Evolutionary conservation across 2,797 vertebrate genomes (phyloP).

Genomic region (Psittacula derbiana): DNA sequence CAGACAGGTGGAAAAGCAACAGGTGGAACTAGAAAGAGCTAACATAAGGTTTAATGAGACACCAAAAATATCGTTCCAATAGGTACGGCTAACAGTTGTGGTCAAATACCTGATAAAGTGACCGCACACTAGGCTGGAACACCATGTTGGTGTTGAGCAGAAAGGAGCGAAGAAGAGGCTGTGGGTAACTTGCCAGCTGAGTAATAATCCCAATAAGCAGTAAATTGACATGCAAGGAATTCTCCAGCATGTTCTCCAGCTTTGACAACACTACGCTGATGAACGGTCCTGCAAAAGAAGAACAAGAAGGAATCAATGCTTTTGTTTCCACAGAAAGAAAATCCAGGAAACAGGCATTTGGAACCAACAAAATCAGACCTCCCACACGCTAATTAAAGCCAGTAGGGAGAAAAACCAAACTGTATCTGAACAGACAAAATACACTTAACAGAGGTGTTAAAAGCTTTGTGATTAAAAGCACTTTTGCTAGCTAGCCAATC

Average conservation of each 20-base stretch:
- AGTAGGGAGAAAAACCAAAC: background rate
- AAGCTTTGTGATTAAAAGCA: background rate
- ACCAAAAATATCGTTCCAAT: background rate
- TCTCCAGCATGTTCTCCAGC: conserved; percentile 96
- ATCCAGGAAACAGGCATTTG: background rate
- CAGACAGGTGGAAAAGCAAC: background rate
- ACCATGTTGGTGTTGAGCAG: conserved; percentile 98
- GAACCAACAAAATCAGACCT: background rate
- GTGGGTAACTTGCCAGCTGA: conserved; percentile 92
- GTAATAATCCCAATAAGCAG: conserved; percentile 94
- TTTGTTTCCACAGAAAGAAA: background rate
- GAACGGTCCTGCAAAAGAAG: conserved; percentile 85
- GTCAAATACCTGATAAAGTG: conserved; percentile 91
- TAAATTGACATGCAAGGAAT: conserved; percentile 93
- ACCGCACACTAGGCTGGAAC: conserved; percentile 94
- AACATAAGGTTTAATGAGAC: background rate
- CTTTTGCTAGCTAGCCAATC: background rate
- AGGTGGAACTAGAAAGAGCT: background rate
- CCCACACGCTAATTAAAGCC: background rate
- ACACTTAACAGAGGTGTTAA: background rate
- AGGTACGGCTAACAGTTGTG: background rate
- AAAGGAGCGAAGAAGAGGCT: conserved; percentile 94
- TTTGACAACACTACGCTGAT: conserved; percentile 95
- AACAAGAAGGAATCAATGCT: background rate
- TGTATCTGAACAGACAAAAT: background rate